Evolutionary conservation across 2,113 vertebrate species (phyloP).

Genomic region (Cavia porcellus): DNA sequence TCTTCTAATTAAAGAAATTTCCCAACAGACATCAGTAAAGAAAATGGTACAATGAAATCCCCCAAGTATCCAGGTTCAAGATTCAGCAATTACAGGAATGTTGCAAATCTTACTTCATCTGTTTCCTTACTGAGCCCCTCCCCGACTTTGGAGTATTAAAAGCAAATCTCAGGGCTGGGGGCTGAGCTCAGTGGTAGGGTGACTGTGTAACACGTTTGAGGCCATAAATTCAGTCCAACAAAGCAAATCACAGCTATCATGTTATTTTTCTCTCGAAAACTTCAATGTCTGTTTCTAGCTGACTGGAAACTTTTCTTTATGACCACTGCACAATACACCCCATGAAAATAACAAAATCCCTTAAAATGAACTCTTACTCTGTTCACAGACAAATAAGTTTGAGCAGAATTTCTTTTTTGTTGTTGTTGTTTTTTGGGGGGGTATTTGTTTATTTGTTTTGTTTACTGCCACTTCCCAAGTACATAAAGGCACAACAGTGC

Average conservation of each 20-base stretch:
- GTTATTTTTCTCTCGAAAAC: not conserved
- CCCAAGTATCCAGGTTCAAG: not conserved
- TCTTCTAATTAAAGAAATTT: conserved; percentile 63
- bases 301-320: not conserved
- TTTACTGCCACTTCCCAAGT: not conserved
- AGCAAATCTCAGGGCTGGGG: not conserved
- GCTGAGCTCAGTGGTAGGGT: not conserved
- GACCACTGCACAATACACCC: not conserved
- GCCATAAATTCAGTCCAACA: not conserved
- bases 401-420: not conserved
- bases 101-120: not conserved
- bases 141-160: not conserved
- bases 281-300: not conserved
- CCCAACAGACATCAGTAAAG: not conserved
- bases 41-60: not conserved
- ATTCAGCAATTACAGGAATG: not conserved
- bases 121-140: not conserved
- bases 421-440: too few species aligned
- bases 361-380: not conserved
- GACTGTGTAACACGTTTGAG: too few species aligned
- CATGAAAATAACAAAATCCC: not conserved
- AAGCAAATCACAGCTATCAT: not conserved
- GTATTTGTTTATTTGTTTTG: not conserved
- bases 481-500: not conserved
- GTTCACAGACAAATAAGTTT: not conserved